Percentiles rank a stretch among this genome's conserved stretches.
Conservation (phyloP, 1,140 invertebrate species). For the Manduca sexta region DNA sequence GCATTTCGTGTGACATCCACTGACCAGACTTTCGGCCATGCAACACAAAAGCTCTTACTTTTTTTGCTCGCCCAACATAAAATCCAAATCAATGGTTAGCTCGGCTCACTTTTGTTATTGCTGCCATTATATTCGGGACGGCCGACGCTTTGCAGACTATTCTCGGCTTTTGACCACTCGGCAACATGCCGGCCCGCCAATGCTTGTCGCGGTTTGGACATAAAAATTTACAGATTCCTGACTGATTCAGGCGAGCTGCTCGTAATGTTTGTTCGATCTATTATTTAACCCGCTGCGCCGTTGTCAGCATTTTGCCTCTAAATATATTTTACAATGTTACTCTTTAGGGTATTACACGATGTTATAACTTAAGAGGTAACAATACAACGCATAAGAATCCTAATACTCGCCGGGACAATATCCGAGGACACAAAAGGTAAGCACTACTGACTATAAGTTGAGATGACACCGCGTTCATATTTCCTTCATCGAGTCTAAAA, state of each 20-base stretch:
- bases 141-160: conserved; percentile 22
- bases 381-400: too few species aligned
- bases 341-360: too few species aligned
- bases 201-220: conserved; percentile 30
- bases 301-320: too few species aligned
- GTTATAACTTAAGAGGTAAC: too few species aligned
- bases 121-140: conserved; percentile 48
- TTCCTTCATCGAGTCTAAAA: conserved; percentile 28
- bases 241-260: not conserved
- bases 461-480: conserved; percentile 23
- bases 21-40: conserved; percentile 48
- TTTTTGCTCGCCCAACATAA: conserved; percentile 48
- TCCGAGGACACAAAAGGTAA: not conserved
- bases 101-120: conserved; percentile 62
- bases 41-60: conserved; percentile 56
- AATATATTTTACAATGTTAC: too few species aligned
- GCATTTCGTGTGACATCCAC: conserved; percentile 42
- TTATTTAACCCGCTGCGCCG: not conserved
- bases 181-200: conserved; percentile 16
- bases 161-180: conserved; percentile 34
- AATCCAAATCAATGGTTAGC: conserved; percentile 69
- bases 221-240: conserved; percentile 47
- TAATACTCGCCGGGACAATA: not conserved
- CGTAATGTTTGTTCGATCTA: not conserved
- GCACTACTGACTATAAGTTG: conserved; percentile 23